Conservation (phyloP, 2,113 vertebrate species). For the Picathartes gymnocephalus region DNA sequence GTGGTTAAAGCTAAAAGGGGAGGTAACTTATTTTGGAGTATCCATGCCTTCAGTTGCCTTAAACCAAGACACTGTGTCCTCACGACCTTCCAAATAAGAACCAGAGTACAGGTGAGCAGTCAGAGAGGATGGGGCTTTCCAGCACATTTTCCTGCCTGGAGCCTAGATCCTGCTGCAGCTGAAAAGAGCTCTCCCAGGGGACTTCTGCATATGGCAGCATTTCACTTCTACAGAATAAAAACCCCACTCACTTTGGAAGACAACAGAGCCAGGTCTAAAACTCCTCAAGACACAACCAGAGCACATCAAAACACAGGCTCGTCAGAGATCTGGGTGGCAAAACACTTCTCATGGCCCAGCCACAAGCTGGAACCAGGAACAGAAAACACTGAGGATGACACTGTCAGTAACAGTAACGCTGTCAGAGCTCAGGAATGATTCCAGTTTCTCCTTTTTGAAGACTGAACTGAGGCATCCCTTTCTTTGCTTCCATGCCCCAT, state of each 20-base stretch:
- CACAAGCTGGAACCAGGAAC: background rate
- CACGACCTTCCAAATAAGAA: background rate
- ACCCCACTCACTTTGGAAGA: background rate
- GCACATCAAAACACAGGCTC: background rate
- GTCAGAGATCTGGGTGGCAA: background rate
- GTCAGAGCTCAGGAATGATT: background rate
- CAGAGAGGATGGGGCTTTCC: background rate
- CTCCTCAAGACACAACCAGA: background rate
- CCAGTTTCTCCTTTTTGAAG: background rate
- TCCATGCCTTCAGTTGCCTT: background rate
- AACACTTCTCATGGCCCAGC: background rate
- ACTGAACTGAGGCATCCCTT: background rate
- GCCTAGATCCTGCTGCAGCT: background rate
- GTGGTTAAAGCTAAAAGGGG: background rate
- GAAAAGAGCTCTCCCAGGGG: background rate
- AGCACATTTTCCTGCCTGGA: background rate
- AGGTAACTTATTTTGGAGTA: background rate
- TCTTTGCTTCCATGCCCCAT: background rate
- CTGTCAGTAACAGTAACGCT: background rate
- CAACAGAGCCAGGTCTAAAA: background rate
- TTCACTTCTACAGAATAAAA: background rate
- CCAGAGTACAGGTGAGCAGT: background rate
- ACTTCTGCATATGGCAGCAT: background rate
- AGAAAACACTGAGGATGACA: rapidly evolving
- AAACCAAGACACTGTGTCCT: background rate